Percentiles rank a stretch among this genome's conserved stretches.
Evolutionary conservation across 1,140 invertebrate species (phyloP).

Genomic region (Neodiprion virginianus): DNA sequence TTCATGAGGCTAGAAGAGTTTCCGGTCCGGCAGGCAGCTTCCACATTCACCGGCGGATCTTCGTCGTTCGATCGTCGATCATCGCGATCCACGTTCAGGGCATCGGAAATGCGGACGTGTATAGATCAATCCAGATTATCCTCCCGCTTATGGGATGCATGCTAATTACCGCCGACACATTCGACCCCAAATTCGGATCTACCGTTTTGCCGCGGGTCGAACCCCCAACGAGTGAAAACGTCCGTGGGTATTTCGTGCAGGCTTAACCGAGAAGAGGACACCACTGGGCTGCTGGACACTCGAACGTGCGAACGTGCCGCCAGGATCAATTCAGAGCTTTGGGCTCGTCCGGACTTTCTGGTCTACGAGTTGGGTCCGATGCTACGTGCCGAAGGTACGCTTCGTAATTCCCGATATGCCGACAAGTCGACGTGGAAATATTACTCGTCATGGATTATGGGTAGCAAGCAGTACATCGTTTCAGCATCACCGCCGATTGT

Average conservation of each 20-base stretch:
- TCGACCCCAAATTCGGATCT: neutral
- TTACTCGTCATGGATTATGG: too few species aligned
- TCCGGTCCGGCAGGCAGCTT: too few species aligned
- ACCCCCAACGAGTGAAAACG: too few species aligned
- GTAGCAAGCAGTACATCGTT: too few species aligned
- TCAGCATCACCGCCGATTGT: too few species aligned
- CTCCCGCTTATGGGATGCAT: constrained; percentile 40
- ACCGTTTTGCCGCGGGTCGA: constrained; percentile 8
- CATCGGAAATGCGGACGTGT: constrained; percentile 41
- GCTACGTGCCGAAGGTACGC: too few species aligned
- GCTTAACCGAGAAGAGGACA: too few species aligned
- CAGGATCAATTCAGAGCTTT: neutral
- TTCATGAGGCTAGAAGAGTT: too few species aligned
- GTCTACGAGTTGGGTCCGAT: neutral
- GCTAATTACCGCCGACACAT: constrained; percentile 42
- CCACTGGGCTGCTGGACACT: neutral
- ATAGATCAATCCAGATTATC: constrained; percentile 47
- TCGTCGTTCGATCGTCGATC: neutral
- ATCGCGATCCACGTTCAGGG: constrained; percentile 30
- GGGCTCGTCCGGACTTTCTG: neutral
- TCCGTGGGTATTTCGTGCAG: too few species aligned
- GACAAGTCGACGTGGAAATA: too few species aligned
- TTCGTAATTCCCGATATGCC: too few species aligned
- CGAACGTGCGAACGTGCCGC: neutral
- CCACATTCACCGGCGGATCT: neutral